Conservation (phyloP, 2,888 invertebrate genomes). For the Pristionchus mayeri region DNA sequence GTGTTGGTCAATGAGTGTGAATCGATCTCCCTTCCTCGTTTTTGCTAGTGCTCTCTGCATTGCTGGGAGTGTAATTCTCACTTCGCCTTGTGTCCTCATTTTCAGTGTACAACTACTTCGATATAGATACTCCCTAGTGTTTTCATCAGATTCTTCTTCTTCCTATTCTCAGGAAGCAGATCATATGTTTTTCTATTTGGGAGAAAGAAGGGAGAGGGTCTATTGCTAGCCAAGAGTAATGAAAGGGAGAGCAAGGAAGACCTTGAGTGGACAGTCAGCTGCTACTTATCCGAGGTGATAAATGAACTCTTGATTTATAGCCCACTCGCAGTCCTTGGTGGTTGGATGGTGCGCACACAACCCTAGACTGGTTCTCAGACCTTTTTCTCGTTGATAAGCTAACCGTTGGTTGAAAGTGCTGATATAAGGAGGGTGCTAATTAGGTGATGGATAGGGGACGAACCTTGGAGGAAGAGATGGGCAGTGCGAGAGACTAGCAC, state of each 20-base stretch:
- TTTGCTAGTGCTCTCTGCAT: background rate
- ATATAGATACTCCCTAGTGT: no score
- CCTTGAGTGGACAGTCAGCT: constrained; percentile 12
- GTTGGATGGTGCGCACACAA: background rate
- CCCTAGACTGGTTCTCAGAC: constrained; percentile 27
- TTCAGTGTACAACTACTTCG: no score
- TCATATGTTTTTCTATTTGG: no score
- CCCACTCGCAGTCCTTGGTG: background rate
- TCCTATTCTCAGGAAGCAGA: no score
- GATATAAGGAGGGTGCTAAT: background rate
- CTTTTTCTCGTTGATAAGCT: constrained; percentile 17
- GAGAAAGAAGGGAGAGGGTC: no score
- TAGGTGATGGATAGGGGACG: no score
- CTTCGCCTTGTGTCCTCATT: background rate
- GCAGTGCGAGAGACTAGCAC: background rate
- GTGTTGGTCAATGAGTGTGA: background rate
- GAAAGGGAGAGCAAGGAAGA: background rate
- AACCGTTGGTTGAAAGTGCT: no score
- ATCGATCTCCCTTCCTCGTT: background rate
- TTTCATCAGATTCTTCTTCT: no score
- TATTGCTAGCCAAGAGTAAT: background rate
- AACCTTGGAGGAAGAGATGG: background rate
- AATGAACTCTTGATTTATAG: constrained; percentile 14
- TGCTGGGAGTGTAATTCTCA: constrained; percentile 1
- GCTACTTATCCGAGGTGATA: background rate